phyloP scores from a whole-genome alignment of 2,797 vertebrate species.

The Pseudotriccus pelzelni region DNA sequence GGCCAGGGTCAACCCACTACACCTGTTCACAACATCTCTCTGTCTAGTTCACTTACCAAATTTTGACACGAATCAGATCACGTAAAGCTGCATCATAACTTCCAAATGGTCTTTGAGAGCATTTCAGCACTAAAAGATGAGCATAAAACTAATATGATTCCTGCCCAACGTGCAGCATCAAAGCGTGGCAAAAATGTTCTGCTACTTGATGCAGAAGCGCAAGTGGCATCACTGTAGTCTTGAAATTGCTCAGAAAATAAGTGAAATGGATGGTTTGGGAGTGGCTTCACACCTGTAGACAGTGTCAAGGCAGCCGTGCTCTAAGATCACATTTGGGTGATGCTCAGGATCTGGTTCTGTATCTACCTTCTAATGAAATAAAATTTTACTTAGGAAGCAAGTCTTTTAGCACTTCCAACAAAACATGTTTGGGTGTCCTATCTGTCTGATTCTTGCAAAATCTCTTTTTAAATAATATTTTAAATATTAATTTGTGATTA shows the following conservation, averaged over 20 bases:
- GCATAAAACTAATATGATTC: neutral
- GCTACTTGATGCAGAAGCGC: neutral
- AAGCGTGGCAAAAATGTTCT: neutral
- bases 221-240: neutral
- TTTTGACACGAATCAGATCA: neutral
- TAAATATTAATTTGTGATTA: neutral
- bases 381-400: neutral
- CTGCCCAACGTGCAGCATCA: fast-evolving
- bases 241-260: neutral
- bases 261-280: neutral
- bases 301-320: neutral
- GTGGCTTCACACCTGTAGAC: neutral
- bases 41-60: neutral
- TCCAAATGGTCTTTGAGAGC: neutral
- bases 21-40: neutral
- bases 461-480: neutral
- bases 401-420: neutral
- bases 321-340: neutral
- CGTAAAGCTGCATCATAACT: neutral
- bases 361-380: neutral
- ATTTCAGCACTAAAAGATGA: neutral
- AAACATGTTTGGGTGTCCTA: neutral
- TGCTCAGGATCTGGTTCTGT: neutral
- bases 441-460: neutral
- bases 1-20: too few relatives aligned